Conservation (phyloP, 2,113 vertebrate genomes). For the Corythaeola cristata region DNA sequence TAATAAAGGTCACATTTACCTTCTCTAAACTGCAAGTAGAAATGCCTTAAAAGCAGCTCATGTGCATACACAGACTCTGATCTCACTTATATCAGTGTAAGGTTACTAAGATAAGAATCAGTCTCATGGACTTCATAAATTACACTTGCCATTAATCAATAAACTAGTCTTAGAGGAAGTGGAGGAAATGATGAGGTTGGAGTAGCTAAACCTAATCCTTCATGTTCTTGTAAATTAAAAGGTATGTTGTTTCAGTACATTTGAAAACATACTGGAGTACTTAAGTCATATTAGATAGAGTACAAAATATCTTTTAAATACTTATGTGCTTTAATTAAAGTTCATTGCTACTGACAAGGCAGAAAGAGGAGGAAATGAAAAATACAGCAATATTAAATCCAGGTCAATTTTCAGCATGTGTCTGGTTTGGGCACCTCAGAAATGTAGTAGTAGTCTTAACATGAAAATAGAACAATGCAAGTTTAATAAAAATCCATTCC, state of each 20-base stretch:
- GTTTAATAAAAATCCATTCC: constrained; percentile 22
- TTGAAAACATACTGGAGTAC: neutral
- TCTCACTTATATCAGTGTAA: neutral
- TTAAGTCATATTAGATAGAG: neutral
- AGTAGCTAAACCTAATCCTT: neutral
- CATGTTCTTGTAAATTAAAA: neutral
- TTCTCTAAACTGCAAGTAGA: neutral
- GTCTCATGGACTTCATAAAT: neutral
- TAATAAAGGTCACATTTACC: neutral
- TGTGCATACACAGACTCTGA: neutral
- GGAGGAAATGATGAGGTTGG: neutral
- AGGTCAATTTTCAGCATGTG: constrained; percentile 9
- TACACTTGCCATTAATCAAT: neutral
- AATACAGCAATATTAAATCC: constrained; percentile 17
- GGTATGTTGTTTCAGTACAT: neutral
- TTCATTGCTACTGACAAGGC: neutral
- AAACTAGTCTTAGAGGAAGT: neutral
- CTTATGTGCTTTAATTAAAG: neutral
- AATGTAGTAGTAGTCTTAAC: neutral
- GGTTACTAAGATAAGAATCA: neutral
- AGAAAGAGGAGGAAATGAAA: constrained; percentile 2
- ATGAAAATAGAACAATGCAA: neutral
- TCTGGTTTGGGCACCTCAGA: neutral
- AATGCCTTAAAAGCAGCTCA: neutral
- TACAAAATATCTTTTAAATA: neutral